Evolutionary conservation across 2,888 invertebrate genomes (phyloP), one percentile per base, ranked within the genome.

Genomic region (Macropis europaea): DNA sequence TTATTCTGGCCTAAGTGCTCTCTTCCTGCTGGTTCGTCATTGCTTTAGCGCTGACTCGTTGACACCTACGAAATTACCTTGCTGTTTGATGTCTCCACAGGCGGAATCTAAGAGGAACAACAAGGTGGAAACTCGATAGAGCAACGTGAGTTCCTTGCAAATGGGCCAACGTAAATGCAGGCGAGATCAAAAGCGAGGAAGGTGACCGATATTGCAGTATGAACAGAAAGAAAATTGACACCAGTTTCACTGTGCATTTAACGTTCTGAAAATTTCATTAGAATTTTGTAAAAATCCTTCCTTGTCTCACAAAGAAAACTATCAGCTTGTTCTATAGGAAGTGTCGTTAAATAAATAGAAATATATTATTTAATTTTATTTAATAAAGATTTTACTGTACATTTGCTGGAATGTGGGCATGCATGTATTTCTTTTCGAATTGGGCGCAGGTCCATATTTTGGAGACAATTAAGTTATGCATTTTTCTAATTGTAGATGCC

Each of bases 1-100:
- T 79, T 76, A 79, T 71, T 74, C 57, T 50, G 48, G 45, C 53
- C 40, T 50, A 63, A 56, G 68, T 57, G 59, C 64, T 60, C 56
- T 74, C 73, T 73, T 70, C 67, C 66, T 61, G 56, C 48, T 61
- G 28, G 42, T 19, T 30, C 43, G 52, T 54, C 64, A 32, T 50
- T 45, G 63, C 56, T 50, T 62, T 47, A 7, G 22, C 40, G 73
- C 62, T 69, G 71, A 74, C 54, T 68, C 66, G 59, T 32, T 53
- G 47, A 63, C 62, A 67, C 54, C 71, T 43, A 40, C 56, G 36
- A 68, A 78, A 68, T 75, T 68, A 72, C 64, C 50, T 64, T 61
- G 17, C 45, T 43, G 42, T 72, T 62, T 38, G 42, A 67, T 32
- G 62, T 42, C 26, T 50, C 47, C 26, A 7, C 32, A 7, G 17